Conservation (phyloP, 2,888 invertebrate genomes). For the Morpho helenor region DNA sequence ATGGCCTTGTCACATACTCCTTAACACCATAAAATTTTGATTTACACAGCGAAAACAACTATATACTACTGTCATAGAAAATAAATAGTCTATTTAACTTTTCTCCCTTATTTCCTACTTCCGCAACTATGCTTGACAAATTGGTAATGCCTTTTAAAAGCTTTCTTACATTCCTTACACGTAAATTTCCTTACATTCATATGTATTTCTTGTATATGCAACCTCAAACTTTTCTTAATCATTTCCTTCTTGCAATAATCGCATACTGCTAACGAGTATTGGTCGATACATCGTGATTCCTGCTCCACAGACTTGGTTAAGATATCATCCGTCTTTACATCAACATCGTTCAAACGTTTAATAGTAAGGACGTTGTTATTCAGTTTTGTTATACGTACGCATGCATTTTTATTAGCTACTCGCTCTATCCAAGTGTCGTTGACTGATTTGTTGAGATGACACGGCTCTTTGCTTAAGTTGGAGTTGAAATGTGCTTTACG, state of each 20-base stretch:
- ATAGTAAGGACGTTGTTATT: slow-evolving; percentile 51
- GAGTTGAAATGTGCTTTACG: slow-evolving; percentile 51
- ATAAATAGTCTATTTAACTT: neutral
- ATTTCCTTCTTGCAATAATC: slow-evolving; percentile 63
- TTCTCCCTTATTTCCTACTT: no score
- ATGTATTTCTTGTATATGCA: slow-evolving; percentile 56
- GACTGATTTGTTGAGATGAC: slow-evolving; percentile 35
- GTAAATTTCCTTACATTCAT: slow-evolving; percentile 46
- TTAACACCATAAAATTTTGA: no score
- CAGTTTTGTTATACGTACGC: slow-evolving; percentile 57
- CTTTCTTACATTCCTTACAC: slow-evolving; percentile 40
- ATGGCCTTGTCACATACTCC: neutral
- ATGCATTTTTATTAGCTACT: slow-evolving; percentile 41
- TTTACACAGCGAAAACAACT: neutral
- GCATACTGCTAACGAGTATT: slow-evolving; percentile 51
- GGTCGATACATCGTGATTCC: slow-evolving; percentile 29
- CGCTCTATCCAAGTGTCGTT: slow-evolving; percentile 62
- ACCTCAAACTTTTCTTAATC: slow-evolving; percentile 56
- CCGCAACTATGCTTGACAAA: slow-evolving; percentile 47
- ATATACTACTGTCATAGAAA: neutral
- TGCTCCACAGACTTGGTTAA: slow-evolving; percentile 24
- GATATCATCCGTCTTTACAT: slow-evolving; percentile 7
- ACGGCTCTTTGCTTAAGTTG: slow-evolving; percentile 26
- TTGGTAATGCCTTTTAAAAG: slow-evolving; percentile 50
- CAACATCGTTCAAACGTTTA: slow-evolving; percentile 33